Conservation (phyloP, 2,888 invertebrate genomes). For the Bibio marci region DNA sequence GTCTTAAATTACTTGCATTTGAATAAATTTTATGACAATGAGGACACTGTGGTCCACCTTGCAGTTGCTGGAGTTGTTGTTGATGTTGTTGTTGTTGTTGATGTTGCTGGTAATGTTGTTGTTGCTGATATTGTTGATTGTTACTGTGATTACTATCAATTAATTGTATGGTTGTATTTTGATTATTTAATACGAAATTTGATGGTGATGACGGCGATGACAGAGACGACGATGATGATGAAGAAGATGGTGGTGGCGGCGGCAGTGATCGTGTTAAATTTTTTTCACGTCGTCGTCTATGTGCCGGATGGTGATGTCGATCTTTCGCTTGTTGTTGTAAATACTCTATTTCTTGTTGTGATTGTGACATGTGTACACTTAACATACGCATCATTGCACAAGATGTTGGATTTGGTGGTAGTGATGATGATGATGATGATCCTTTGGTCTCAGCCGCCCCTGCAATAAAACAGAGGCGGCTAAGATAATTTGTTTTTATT, state of each 20-base stretch:
- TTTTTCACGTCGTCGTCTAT: too few relatives aligned
- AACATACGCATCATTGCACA: slow-evolving; percentile 8
- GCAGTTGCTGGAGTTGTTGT: slow-evolving; percentile 13
- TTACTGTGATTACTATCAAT: not conserved
- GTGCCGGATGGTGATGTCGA: too few relatives aligned
- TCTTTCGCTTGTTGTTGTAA: too few relatives aligned
- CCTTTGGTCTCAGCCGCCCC: slow-evolving; percentile 41
- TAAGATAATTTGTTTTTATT: slow-evolving; percentile 10
- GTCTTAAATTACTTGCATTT: slow-evolving; percentile 55
- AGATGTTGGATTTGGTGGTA: slow-evolving; percentile 11
- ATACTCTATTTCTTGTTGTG: too few relatives aligned
- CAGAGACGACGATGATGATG: too few relatives aligned
- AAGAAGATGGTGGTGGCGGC: too few relatives aligned
- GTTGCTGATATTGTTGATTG: slow-evolving; percentile 8
- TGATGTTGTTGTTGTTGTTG: slow-evolving; percentile 12
- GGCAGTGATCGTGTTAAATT: too few relatives aligned
- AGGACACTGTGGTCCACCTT: slow-evolving; percentile 44
- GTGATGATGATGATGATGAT: slow-evolving; percentile 23
- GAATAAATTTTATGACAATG: slow-evolving; percentile 56
- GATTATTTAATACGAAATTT: not conserved
- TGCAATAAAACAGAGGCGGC: slow-evolving; percentile 45
- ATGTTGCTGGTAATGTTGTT: slow-evolving; percentile 14
- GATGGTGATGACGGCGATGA: slow-evolving; percentile 2
- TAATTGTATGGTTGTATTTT: not conserved
- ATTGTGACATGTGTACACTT: slow-evolving; percentile 6